A percentile compares a stretch with the other conserved stretches of the same genome.
Conservation (phyloP, 1,140 invertebrate genomes). For the Episyrphus balteatus region DNA sequence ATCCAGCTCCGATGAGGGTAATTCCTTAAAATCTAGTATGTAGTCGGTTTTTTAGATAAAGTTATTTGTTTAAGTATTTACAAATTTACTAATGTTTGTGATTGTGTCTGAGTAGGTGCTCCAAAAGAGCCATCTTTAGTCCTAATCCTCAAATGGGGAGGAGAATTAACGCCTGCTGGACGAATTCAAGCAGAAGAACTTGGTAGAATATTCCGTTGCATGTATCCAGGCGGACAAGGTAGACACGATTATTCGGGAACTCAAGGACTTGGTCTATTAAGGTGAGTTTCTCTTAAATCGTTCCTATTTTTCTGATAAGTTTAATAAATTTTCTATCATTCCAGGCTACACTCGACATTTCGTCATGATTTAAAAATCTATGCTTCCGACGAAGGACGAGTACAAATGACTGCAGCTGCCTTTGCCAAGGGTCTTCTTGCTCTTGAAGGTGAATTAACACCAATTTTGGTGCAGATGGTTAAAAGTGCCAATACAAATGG, state of each 20-base stretch:
- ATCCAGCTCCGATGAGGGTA: slow-evolving; percentile 92
- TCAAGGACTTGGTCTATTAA: slow-evolving; percentile 80
- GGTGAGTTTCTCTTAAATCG: slow-evolving; percentile 28
- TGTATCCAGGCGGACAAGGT: slow-evolving; percentile 90
- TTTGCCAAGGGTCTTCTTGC: slow-evolving; percentile 97
- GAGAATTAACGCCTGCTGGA: slow-evolving; percentile 96
- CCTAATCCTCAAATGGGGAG: slow-evolving; percentile 98
- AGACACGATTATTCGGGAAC: slow-evolving; percentile 60
- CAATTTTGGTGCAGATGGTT: slow-evolving; percentile 99
- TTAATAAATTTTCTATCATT: neutral
- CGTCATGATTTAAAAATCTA: slow-evolving; percentile 99
- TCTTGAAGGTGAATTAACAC: slow-evolving; percentile 94
- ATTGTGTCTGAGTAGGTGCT: slow-evolving; percentile 46
- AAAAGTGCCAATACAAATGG: slow-evolving; percentile 99
- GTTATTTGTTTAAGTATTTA: neutral
- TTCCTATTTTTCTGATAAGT: too few species aligned
- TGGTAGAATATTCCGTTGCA: slow-evolving; percentile 95
- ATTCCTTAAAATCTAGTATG: slow-evolving; percentile 36
- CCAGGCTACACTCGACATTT: slow-evolving; percentile 91
- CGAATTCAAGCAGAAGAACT: slow-evolving; percentile 94
- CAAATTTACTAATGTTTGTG: neutral
- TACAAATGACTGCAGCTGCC: slow-evolving; percentile 99
- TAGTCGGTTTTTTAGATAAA: slow-evolving; percentile 8
- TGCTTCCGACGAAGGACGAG: slow-evolving; percentile 96
- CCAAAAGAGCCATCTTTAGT: slow-evolving; percentile 81